Evolutionary conservation across 2,113 vertebrate species (phyloP), one percentile per base, ranked within the genome.

Genomic region (Orientallactaga bullata): DNA sequence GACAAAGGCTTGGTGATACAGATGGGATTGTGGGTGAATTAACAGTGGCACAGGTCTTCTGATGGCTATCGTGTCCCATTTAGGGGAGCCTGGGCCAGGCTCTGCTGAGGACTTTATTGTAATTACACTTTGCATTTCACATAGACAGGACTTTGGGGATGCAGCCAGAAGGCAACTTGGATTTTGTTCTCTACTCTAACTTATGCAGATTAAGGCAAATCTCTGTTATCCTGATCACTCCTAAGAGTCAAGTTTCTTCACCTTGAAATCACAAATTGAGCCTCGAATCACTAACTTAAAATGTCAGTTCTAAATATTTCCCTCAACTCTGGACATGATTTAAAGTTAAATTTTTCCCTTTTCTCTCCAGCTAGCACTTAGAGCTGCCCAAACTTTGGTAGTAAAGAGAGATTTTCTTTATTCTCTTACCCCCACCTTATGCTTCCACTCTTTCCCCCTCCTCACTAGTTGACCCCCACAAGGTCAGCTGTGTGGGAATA

Each of bases 341-440:
- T 55, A 55, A 55, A 55, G 55, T 55, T 55, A 37, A 30, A 69
- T 58, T 26, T 85, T 71, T 66, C 30, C 68, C 60, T 11, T 47
- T 28, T 7, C 26, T 28, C 13, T 71, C 65, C 58, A 6, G n/a
- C 35, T 1, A 26, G 30, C 23, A 5, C 15, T 66, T 35, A 24
- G 76, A 24, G 21, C 32, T 21, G 3, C 55, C 12, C 9, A 2
- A 2, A 21, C 35, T 1, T 11, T 9, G 0, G 2, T 1, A 23
- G 37, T 20, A 7, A 71, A 2, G 3, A 71, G 28, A 55, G 55
- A 55, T 55, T 55, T 55, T 55, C 18, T 0, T 8, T 12, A 16
- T 1, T 21, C 0, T 5, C 26, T 21, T 5, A 0, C 0, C 30
- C 12, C 4, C 1, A 0, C 23, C 7, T 51, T 8, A 7, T 3